phyloP scores from a whole-genome alignment of 2,888 invertebrate genomes.

The Lordiphosa andalusiaca region DNA sequence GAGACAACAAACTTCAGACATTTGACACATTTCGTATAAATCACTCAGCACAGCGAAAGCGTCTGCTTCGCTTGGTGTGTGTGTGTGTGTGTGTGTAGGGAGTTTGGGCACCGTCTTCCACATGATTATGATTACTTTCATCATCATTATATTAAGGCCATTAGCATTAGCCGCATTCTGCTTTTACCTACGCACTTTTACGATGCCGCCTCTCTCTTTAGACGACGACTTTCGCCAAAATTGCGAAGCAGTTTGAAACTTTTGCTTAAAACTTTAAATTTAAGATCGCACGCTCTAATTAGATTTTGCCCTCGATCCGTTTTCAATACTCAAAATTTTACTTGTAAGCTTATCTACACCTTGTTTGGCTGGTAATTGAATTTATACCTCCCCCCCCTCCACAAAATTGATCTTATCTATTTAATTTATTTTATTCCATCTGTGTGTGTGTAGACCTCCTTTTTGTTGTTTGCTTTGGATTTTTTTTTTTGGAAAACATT shows the following conservation, averaged over 20 bases:
- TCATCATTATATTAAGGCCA: constrained; percentile 65
- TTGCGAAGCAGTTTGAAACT: constrained; percentile 8
- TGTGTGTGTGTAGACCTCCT: constrained; percentile 2
- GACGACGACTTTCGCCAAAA: constrained; percentile 58
- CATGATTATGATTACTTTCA: constrained; percentile 54
- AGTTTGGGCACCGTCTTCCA: constrained; percentile 16
- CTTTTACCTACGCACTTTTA: constrained; percentile 72
- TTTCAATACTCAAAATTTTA: constrained; percentile 25
- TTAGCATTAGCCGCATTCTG: constrained; percentile 47
- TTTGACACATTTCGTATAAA: constrained; percentile 51
- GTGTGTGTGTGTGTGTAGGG: constrained; percentile 21
- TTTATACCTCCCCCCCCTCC: constrained; percentile 15
- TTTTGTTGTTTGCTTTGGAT: constrained; percentile 14
- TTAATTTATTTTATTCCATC: constrained; percentile 40
- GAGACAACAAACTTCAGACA: constrained; percentile 16
- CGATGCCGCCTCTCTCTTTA: constrained; percentile 14
- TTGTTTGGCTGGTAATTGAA: constrained; percentile 30
- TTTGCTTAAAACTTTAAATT: too few species aligned
- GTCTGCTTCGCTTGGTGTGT: constrained; percentile 9
- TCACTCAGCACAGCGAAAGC: constrained; percentile 51
- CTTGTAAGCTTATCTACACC: constrained; percentile 24
- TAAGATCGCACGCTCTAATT: constrained; percentile 67
- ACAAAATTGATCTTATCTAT: constrained; percentile 23
- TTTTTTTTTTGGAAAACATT: constrained; percentile 9
- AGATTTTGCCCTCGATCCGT: constrained; percentile 29